Conservation (phyloP, 2,888 invertebrate genomes). For the Yponomeuta evonymella region DNA sequence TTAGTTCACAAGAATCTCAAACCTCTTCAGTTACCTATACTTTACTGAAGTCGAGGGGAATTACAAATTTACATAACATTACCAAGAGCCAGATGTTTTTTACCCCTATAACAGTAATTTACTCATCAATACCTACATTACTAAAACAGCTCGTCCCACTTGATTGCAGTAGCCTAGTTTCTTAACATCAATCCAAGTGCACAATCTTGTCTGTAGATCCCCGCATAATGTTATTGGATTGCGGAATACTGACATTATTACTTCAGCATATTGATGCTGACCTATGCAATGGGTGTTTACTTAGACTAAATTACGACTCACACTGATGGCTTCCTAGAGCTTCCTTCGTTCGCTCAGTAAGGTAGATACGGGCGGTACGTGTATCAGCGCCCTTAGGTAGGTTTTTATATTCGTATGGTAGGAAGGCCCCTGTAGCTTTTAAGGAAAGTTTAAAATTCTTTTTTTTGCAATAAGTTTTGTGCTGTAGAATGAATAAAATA, state of each 20-base stretch:
- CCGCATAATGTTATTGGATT: background rate
- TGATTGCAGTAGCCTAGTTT: slow-evolving; percentile 7
- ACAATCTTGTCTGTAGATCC: slow-evolving; percentile 3
- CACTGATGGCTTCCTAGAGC: background rate
- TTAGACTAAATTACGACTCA: background rate
- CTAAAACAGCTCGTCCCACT: background rate
- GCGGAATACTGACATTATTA: background rate
- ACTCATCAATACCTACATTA: slow-evolving; percentile 6
- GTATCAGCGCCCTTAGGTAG: too few relatives aligned
- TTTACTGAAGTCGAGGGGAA: too few relatives aligned
- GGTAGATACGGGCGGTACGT: too few relatives aligned
- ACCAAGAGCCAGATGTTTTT: background rate
- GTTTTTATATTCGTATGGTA: too few relatives aligned
- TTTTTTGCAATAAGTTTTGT: too few relatives aligned
- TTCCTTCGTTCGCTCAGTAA: background rate
- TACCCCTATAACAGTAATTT: background rate
- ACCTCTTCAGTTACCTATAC: background rate
- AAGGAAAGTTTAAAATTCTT: too few relatives aligned
- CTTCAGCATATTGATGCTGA: background rate
- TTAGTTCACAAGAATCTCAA: background rate
- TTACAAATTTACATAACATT: background rate
- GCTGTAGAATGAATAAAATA: too few relatives aligned
- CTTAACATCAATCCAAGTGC: slow-evolving; percentile 1
- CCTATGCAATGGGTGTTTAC: background rate
- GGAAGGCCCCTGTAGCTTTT: too few relatives aligned